Evolutionary conservation across 64 coral and sea anemone genomes (phyloP).

Genomic region (Pocillopora verrucosa): DNA sequence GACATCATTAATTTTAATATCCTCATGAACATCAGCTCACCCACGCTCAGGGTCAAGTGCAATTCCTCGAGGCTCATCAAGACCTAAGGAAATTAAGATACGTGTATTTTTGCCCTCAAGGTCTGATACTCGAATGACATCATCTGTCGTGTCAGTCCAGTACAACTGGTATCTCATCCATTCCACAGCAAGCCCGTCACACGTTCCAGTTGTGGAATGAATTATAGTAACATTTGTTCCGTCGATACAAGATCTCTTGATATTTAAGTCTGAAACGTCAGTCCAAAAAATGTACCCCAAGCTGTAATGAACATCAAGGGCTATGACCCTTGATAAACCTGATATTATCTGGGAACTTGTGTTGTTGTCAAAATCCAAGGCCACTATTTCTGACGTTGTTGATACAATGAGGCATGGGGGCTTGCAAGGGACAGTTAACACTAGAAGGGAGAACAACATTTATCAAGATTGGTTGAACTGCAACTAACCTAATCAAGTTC

Average conservation of each 20-base stretch:
- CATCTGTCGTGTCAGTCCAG: slow-evolving; percentile 52
- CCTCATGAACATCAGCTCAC: too few relatives aligned
- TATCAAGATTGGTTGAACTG: too few relatives aligned
- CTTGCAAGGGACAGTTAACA: neutral
- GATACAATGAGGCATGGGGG: slow-evolving; percentile 67
- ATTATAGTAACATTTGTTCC: slow-evolving; percentile 44
- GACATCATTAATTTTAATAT: too few relatives aligned
- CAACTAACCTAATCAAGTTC: too few relatives aligned
- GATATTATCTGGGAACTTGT: slow-evolving; percentile 13
- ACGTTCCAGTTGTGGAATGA: too few relatives aligned
- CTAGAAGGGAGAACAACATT: too few relatives aligned
- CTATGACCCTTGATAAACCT: slow-evolving; percentile 25
- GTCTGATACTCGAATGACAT: slow-evolving; percentile 36
- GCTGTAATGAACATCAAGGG: slow-evolving; percentile 49
- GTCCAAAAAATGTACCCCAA: slow-evolving; percentile 63
- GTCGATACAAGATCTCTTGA: slow-evolving; percentile 46
- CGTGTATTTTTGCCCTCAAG: slow-evolving; percentile 33
- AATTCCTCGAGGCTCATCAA: slow-evolving; percentile 46
- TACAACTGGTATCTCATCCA: slow-evolving; percentile 51
- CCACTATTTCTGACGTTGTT: slow-evolving; percentile 61
- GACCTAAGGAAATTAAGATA: slow-evolving; percentile 30
- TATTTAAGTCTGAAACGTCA: slow-evolving; percentile 20
- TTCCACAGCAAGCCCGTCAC: slow-evolving; percentile 45
- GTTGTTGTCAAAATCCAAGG: slow-evolving; percentile 16
- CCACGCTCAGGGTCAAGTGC: slow-evolving; percentile 33